A percentile compares a stretch with the other conserved stretches of the same genome.
These are phyloP conservation scores for Galbula dea DNA, from an alignment of 2,113 vertebrate genomes.

Conservation along the genomic window DNA sequence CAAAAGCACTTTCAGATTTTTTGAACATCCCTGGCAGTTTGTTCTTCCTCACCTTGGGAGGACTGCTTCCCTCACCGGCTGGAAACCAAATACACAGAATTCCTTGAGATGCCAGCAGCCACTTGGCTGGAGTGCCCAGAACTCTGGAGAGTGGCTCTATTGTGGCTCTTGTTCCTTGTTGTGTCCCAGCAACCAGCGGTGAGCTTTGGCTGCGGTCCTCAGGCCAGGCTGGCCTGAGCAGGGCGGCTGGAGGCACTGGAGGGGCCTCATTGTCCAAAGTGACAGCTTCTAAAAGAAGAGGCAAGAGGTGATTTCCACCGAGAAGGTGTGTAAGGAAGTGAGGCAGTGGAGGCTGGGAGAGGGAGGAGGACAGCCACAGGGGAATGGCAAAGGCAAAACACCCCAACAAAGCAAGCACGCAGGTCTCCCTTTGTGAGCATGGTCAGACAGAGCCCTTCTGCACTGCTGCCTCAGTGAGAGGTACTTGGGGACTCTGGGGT, in stretches of 20 bases:
- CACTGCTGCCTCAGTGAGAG: neutral
- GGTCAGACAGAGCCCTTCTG: neutral
- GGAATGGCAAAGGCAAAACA: neutral
- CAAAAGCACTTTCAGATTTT: neutral
- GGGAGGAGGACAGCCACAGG: neutral
- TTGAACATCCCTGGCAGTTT: neutral
- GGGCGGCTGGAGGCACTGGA: neutral
- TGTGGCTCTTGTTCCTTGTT: neutral
- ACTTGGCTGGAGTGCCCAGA: neutral
- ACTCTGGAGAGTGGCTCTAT: neutral
- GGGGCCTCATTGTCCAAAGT: neutral
- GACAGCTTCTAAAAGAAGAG: neutral
- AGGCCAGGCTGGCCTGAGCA: accelerated
- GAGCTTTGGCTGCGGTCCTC: neutral
- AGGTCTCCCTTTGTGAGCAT: accelerated
- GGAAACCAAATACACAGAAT: neutral
- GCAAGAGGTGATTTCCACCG: neutral
- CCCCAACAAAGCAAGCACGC: neutral
- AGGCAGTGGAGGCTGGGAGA: neutral
- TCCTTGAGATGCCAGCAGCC: neutral
- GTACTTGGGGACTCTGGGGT: neutral
- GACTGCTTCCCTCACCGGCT: neutral
- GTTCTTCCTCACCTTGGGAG: neutral
- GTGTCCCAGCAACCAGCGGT: neutral
- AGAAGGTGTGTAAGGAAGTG: neutral